Evolutionary conservation across 1,140 invertebrate species (phyloP), one percentile per base, ranked within the genome.

Genomic region (Macrosteles quadrilineatus): DNA sequence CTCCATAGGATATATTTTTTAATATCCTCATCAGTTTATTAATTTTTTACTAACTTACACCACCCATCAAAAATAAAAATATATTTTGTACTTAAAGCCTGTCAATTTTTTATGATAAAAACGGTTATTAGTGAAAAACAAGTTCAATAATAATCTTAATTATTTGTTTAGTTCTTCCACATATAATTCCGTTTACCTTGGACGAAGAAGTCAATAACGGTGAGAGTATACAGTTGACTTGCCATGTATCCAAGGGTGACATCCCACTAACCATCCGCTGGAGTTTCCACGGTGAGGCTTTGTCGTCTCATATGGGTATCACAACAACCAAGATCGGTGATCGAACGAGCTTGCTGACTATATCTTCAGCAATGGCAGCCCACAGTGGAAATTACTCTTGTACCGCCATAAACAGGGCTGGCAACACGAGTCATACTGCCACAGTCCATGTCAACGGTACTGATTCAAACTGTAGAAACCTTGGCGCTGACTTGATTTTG

Each of bases 371-470:
- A 2, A 80, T 78, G 43, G 82, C 84, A 25, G 81, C 81, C 1
- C 75, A 77, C 68, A 68, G 71, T 25, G 76, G 76, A 21, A 76
- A 76, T 65, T 77, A 77, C 31, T 73, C 75, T 12, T 77, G 75
- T 69, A 75, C 72, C 0, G 75, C 75, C 11, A 73, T 40, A 11
- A 77, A 77, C 64, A 29, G 53, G 6, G 75, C 74, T 29, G 75
- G 73, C 70, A 74, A 78, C 43, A 76, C 82, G 43, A 87, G 57
- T 59, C 72, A 85, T 77, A 86, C 87, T 14, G 87, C 90, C 23
- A 81, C 85, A 70, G 83, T 92, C 74, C 83, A 87, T 77, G 90
- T 92, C 73, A 92, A 92, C 82, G 90, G 90, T 92, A 75, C 25
- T 66, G 31, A 19, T n/a, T n/a, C 57, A 11, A 43, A 43, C n/a